Conservation (phyloP, 2,888 invertebrate species). For the Limnephilus marmoratus region DNA sequence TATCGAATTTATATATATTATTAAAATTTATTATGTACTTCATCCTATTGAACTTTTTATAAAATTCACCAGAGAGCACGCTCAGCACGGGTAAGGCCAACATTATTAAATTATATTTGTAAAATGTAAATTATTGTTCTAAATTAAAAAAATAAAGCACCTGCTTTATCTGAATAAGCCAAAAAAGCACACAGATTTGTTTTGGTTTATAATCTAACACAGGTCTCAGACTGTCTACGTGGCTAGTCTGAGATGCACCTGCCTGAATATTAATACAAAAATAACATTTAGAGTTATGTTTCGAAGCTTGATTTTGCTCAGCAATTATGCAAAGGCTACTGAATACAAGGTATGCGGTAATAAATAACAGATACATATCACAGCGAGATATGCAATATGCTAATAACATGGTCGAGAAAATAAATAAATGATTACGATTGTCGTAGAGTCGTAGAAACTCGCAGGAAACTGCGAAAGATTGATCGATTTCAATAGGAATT, state of each 20-base stretch:
- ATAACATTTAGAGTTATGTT: neutral
- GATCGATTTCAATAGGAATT: neutral
- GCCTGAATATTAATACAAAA: neutral
- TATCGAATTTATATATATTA: too few species aligned
- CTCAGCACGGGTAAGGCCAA: too few species aligned
- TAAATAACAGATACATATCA: neutral
- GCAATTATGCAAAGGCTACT: neutral
- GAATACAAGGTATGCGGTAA: neutral
- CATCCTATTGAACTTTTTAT: too few species aligned
- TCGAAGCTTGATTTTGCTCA: neutral
- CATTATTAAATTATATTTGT: too few species aligned
- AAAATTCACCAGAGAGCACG: too few species aligned
- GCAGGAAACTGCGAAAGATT: neutral
- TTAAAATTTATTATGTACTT: too few species aligned
- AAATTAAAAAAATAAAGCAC: neutral
- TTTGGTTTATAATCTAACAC: neutral
- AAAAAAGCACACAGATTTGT: neutral
- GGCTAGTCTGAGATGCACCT: neutral
- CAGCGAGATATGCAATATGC: neutral
- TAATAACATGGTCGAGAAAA: neutral
- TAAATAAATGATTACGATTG: neutral
- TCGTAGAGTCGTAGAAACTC: neutral
- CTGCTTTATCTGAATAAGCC: neutral
- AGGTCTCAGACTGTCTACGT: neutral
- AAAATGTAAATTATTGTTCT: too few species aligned